Base-by-base conservation (phyloP, 2,797 vertebrate genomes). In the Bovichtus diacanthus region DNA sequence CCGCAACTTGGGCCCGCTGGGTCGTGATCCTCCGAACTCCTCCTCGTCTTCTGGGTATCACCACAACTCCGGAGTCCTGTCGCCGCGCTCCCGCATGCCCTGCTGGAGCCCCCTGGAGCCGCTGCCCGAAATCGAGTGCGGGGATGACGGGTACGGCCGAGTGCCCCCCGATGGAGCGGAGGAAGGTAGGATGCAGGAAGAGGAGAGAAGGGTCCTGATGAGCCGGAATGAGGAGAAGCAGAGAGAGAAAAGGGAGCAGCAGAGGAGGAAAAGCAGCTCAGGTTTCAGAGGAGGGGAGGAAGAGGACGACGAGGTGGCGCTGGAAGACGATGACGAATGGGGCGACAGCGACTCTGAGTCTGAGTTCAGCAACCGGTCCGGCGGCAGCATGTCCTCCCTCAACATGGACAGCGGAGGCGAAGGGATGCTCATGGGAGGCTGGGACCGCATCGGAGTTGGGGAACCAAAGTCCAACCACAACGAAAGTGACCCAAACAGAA, bases 131-230 rank as follows among this genome's bases (percentile, higher is more conserved):
- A 93, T 95, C 38, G 95, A 96, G 79, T 82, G 70, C 2, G 94
- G 93, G 6, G 90, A 96, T 2, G 94, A 95, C n/a, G 95, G 88
- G 12, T 96, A 92, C 0, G 91, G 96, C 7, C 95, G 97, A 3
- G 96, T 97, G 54, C 97, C 97, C 13, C 98, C 97, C 0, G 97
- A 99, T 13, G 97, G 97, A 2, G 97, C 97, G 0, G 97, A 99
- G 90, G 97, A 99, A 81, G 91, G 94, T 2, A 78, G 91, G 1
- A 74, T 94, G 68, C 90, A 91, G 74, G 93, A 92, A 25, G 94
- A 94, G 65, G 87, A n/a, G 51, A 80, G 56, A 0, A 78, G 64
- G 80, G 44, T 63, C 66, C 85, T 74, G 73, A 78, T 68, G 64
- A 74, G 21, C 27, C 72, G 69, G 0, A 31, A 72, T 0, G 86